phyloP scores from a whole-genome alignment of 2,113 vertebrate species.

The Tachycineta bicolor region DNA sequence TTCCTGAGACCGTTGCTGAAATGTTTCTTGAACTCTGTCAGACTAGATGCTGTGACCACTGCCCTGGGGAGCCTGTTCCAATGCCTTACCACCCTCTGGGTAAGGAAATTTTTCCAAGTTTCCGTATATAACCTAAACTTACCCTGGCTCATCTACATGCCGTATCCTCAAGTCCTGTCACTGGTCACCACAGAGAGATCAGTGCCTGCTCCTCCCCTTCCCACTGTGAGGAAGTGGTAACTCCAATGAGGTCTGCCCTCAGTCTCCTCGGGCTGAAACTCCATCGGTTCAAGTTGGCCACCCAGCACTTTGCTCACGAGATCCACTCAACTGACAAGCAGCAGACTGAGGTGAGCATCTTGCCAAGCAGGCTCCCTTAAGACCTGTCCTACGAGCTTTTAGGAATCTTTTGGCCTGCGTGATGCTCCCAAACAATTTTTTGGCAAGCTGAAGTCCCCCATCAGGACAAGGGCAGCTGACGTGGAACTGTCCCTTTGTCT shows the following conservation, averaged over 20 bases:
- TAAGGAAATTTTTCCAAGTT: neutral
- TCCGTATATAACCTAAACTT: neutral
- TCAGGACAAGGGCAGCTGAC: neutral
- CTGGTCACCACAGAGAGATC: neutral
- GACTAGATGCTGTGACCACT: neutral
- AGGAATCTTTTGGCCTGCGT: neutral
- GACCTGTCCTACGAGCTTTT: neutral
- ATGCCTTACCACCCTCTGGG: neutral
- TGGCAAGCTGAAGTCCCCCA: neutral
- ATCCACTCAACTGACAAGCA: neutral
- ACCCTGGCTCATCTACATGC: neutral
- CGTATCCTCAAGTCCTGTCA: neutral
- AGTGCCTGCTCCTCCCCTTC: neutral
- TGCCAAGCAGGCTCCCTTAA: rapidly evolving
- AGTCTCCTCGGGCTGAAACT: neutral
- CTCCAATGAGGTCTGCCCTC: neutral
- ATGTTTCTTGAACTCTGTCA: neutral
- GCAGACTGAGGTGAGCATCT: neutral
- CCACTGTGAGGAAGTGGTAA: no score
- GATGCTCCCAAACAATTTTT: neutral
- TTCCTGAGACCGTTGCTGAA: neutral
- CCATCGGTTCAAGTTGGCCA: rapidly evolving
- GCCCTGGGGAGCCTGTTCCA: neutral
- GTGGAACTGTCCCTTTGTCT: neutral
- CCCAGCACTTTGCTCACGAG: neutral